Conservation (phyloP, 2,113 vertebrate genomes). For the Mystacornis crossleyi region DNA sequence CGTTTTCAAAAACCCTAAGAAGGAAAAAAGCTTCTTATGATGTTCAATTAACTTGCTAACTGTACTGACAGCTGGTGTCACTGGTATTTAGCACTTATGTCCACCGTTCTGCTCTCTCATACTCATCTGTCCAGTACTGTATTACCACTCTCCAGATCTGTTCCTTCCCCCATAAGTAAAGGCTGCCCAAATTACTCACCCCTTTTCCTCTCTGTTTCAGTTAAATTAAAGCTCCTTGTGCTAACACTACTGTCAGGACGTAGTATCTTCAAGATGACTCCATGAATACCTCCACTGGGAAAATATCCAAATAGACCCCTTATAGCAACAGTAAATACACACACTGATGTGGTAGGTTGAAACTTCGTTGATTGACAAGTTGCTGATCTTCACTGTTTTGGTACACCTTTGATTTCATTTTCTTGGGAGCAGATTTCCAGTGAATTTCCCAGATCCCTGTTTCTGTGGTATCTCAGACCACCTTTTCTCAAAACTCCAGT, state of each 20-base stretch:
- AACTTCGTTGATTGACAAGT: too few species aligned
- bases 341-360: too few species aligned
- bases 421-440: neutral
- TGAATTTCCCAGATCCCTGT: neutral
- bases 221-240: neutral
- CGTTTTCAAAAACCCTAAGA: neutral
- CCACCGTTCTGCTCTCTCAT: neutral
- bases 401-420: neutral
- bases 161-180: neutral
- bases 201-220: neutral
- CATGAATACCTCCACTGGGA: neutral
- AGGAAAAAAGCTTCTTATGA: neutral
- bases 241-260: neutral
- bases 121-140: neutral
- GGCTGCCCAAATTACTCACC: neutral
- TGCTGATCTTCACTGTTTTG: neutral
- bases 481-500: neutral
- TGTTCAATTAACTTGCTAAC: neutral
- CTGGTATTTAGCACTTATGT: neutral
- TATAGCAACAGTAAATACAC: neutral
- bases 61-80: neutral
- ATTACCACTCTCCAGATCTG: neutral
- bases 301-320: neutral
- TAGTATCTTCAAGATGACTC: neutral
- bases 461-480: neutral